phyloP scores from a whole-genome alignment of 2,113 vertebrate species.

The Myiozetetes cayanensis region DNA sequence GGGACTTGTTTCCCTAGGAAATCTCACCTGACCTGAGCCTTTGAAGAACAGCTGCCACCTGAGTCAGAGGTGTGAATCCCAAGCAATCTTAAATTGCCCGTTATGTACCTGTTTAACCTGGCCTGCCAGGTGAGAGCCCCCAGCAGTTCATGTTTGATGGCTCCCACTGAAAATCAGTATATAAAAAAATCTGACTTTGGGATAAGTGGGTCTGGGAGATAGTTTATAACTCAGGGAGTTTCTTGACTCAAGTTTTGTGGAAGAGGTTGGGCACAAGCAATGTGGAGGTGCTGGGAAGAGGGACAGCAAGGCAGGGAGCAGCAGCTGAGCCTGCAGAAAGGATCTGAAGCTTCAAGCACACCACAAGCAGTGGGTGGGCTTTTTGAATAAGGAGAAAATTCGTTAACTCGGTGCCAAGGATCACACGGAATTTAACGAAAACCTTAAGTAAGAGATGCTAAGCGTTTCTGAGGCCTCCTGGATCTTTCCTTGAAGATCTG shows the following conservation, averaged over 20 bases:
- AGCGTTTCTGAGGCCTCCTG: constrained; percentile 11
- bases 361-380: neutral
- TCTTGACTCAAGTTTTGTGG: neutral
- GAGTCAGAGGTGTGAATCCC: neutral
- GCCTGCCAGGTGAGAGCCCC: neutral
- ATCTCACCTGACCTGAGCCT: neutral
- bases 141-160: neutral
- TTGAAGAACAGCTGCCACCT: neutral
- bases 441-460: constrained; percentile 42
- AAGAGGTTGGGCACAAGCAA: neutral
- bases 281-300: neutral
- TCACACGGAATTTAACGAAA: neutral
- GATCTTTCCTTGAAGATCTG: constrained; percentile 34
- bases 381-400: constrained; percentile 35
- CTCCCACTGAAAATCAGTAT: neutral
- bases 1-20: constrained; percentile 36
- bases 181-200: neutral
- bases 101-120: neutral
- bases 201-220: neutral
- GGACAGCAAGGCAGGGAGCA: neutral
- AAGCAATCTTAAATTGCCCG: neutral
- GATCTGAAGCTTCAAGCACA: neutral
- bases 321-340: neutral
- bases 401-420: constrained; percentile 47
- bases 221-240: neutral